Evolutionary conservation across 2,113 vertebrate genomes (phyloP), one percentile per base, ranked within the genome.

Genomic region (Dipodomys stephensi): DNA sequence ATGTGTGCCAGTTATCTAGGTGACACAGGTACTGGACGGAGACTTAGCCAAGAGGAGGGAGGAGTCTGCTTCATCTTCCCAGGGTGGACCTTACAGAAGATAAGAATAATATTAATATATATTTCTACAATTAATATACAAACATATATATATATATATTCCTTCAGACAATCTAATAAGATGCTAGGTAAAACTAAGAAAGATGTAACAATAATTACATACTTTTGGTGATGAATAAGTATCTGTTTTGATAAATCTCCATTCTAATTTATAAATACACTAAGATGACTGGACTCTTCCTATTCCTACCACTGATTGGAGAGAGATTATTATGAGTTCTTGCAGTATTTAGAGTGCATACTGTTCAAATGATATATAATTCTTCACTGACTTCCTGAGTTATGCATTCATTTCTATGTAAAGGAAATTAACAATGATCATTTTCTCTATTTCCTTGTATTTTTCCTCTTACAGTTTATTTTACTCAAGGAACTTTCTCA

Each of bases 291-390:
- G 68, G n/a, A 1, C 6, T 46, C 2, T n/a, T 79, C 4, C 6
- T 39, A 25, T 10, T 5, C 10, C 28, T 2, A 28, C 8, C 7
- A 64, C n/a, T 65, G 0, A 27, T 2, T 57, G 2, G 15, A 90
- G 23, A 39, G 28, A 77, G 68, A 11, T 44, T 79, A 18, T 3
- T 62, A 0, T n/a, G 35, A 46, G 3, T 78, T 74, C 57, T 71
- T 32, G 0, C 0, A 81, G 13, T 32, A 49, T 32, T 76, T 67
- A 8, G 0, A 10, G 16, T 62, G 0, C 68, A 2, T 67, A 35
- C 12, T 65, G 20, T 53, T 71, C 10, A 62, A 78, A 18, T 62
- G 13, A 78, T 62, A 73, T 73, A 1, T 6, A 9, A 53, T 46
- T 83, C 19, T 91, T 83, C 25, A 78, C 11, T 81, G 6, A 11